Conservation (phyloP, 2,113 vertebrate genomes). For the Phyllostomus hastatus region DNA sequence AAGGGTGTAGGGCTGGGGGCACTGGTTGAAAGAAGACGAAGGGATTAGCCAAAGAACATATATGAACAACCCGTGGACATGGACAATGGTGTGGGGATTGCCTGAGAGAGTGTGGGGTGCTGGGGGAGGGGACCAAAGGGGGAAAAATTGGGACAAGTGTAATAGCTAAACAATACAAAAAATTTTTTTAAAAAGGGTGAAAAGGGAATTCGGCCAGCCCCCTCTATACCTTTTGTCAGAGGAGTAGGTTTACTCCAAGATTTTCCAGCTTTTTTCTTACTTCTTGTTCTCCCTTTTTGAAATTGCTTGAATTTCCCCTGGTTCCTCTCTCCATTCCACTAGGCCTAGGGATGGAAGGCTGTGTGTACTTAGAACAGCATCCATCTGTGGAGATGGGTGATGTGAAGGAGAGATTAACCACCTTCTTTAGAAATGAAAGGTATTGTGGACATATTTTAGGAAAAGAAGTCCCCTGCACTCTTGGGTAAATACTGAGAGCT, state of each 20-base stretch:
- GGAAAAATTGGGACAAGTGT: too few relatives aligned
- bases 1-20: too few relatives aligned
- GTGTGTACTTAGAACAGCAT: background rate
- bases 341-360: background rate
- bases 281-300: background rate
- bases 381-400: background rate
- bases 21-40: too few relatives aligned
- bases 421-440: background rate
- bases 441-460: background rate
- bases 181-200: too few relatives aligned
- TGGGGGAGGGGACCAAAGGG: too few relatives aligned
- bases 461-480: background rate
- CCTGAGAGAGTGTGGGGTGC: too few relatives aligned
- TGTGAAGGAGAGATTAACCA: background rate
- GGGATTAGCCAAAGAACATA: too few relatives aligned
- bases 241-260: background rate
- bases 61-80: too few relatives aligned
- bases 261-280: background rate
- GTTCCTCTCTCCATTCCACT: background rate
- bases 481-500: background rate
- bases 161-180: too few relatives aligned
- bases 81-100: too few relatives aligned
- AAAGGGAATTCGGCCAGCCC: background rate
- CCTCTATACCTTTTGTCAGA: background rate
- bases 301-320: background rate